Base-by-base conservation (phyloP, 2,797 vertebrate species). In the Darevskia mixta region DNA sequence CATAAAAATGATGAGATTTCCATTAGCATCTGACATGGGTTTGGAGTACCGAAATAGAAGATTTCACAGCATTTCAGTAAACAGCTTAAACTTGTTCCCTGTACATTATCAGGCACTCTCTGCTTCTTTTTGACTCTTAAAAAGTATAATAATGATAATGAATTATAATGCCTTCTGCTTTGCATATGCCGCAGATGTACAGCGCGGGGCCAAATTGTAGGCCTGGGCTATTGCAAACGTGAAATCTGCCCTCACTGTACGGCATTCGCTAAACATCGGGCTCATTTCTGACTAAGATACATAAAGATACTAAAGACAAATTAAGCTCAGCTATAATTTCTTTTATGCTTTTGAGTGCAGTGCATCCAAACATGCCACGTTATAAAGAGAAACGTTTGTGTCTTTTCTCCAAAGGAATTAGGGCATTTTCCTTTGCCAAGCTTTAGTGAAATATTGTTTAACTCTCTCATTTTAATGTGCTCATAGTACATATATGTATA, bases 21-120 rank as follows among this genome's bases (percentile, higher is more conserved):
- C 97, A 97, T 97, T 96, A 96, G 97, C 97, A 97, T 97, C 96
- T 97, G 97, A 97, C 97, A 95, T 87, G 94, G 96, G 93, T 97
- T 96, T 96, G 95, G 93, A 94, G 94, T 89, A 90, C 88, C 91
- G 90, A 92, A 95, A 96, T 94, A 90, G 69, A 94, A 91, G 92
- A 92, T 95, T 93, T 96, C 95, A 94, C 92, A 92, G 96, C 87
- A 27, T 91, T 95, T 89, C 88, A 95, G 95, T 97, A 97, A 98
- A 97, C 97, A 96, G 91, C 95, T 91, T 89, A 90, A 96, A 94
- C 92, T 93, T 88, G 86, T 94, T 94, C 91, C 90, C 79, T 90
- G 90, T 92, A 58, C 73, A 89, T 79, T 86, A 64, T 80, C 82
- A 90, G 90, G 92, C 91, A 93, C 15, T 55, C 88, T 84, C 91